phyloP scores from a whole-genome alignment of 2,888 invertebrate genomes.

The Chalcis sispes region DNA sequence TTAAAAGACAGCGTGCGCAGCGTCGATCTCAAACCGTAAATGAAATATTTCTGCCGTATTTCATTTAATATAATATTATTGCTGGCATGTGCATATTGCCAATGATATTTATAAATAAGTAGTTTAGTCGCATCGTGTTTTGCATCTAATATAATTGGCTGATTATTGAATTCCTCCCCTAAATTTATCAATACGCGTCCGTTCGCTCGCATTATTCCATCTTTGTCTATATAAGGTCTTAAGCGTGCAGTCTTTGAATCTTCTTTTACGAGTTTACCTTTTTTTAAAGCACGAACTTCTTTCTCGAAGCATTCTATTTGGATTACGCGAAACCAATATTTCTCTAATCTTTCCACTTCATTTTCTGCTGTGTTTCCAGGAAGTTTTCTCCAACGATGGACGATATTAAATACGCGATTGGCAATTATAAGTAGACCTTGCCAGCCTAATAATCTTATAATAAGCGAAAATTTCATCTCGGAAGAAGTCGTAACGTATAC shows the following conservation, averaged over 20 bases:
- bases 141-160: constrained; percentile 9
- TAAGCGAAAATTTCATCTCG: no score
- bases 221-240: neutral
- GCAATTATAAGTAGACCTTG: no score
- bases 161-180: neutral
- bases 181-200: neutral
- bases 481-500: no score
- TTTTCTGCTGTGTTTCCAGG: no score
- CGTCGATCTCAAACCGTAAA: neutral
- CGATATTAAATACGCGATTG: no score
- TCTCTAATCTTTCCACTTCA: no score
- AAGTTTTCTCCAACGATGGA: no score
- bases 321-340: neutral
- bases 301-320: neutral
- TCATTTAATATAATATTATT: neutral
- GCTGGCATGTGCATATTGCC: neutral
- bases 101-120: constrained; percentile 6
- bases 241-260: neutral
- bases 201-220: neutral
- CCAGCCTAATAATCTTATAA: no score
- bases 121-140: neutral
- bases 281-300: neutral
- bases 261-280: neutral
- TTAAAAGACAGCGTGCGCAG: neutral
- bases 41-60: neutral